Percentiles rank a stretch among this genome's conserved stretches.
Conservation (phyloP, 2,888 invertebrate species). For the Rhingia campestris region DNA sequence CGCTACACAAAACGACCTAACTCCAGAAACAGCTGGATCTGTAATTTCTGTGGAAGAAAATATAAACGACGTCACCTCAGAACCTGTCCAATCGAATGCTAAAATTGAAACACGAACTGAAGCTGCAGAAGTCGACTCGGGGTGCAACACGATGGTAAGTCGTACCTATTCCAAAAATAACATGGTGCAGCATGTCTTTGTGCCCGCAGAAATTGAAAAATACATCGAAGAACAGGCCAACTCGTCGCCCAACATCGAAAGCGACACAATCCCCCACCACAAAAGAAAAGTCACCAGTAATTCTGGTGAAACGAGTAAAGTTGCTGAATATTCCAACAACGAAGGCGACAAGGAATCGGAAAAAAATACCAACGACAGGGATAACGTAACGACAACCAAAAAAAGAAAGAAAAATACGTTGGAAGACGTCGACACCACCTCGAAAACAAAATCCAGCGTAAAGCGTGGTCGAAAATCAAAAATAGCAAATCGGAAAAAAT, state of each 20-base stretch:
- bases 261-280: not conserved
- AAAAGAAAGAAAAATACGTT: slow-evolving; percentile 25
- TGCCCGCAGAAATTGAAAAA: slow-evolving; percentile 76
- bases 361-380: slow-evolving; percentile 16
- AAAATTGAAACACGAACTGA: not conserved
- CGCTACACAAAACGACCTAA: too few species aligned
- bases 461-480: slow-evolving; percentile 6
- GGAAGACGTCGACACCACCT: not conserved
- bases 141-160: slow-evolving; percentile 53
- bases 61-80: not conserved
- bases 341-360: slow-evolving; percentile 5
- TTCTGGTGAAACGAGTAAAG: slow-evolving; percentile 18
- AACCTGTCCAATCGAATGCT: not conserved
- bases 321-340: not conserved
- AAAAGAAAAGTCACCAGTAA: slow-evolving; percentile 4
- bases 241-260: not conserved
- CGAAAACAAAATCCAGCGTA: not conserved
- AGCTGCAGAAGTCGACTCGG: slow-evolving; percentile 16
- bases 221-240: slow-evolving; percentile 69
- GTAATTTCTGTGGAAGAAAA: not conserved
- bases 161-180: slow-evolving; percentile 75
- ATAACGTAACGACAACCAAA: slow-evolving; percentile 1
- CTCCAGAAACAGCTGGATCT: not conserved
- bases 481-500: slow-evolving; percentile 10
- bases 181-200: slow-evolving; percentile 75